phyloP scores from a whole-genome alignment of 1,140 invertebrate species.

The Tetraneura akinire region DNA sequence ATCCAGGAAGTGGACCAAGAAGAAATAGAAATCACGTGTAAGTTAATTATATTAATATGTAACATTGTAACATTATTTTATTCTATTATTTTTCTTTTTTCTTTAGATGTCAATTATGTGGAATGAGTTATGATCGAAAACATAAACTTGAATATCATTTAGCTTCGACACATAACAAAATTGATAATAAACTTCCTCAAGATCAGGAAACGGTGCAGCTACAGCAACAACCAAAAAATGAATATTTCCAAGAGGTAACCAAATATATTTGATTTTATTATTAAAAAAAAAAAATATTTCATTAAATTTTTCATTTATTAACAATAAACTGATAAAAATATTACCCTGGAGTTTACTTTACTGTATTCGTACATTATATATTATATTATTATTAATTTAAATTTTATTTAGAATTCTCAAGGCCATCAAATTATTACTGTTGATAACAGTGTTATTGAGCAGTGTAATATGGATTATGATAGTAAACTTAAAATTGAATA shows the following conservation, averaged over 20 bases:
- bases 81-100: conserved; percentile 52
- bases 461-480: conserved; percentile 59
- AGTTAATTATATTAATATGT: conserved; percentile 38
- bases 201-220: background rate
- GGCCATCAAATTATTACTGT: background rate
- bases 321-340: no score
- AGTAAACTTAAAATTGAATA: conserved; percentile 57
- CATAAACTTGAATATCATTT: conserved; percentile 57
- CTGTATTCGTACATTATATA: background rate
- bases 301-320: no score
- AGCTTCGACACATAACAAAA: conserved; percentile 53
- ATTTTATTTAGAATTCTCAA: background rate
- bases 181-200: conserved; percentile 35
- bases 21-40: conserved; percentile 56
- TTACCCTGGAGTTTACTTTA: background rate
- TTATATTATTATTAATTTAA: background rate
- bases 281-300: no score
- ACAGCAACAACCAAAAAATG: conserved; percentile 22
- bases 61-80: background rate
- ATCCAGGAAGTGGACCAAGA: conserved; percentile 53
- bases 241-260: conserved; percentile 48
- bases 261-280: no score
- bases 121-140: conserved; percentile 58
- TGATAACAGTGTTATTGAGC: background rate
- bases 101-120: conserved; percentile 62